These are phyloP conservation scores for Drosophila nr. perissopoda DNA, from an alignment of 2,888 invertebrate genomes.

Conservation along the genomic window DNA sequence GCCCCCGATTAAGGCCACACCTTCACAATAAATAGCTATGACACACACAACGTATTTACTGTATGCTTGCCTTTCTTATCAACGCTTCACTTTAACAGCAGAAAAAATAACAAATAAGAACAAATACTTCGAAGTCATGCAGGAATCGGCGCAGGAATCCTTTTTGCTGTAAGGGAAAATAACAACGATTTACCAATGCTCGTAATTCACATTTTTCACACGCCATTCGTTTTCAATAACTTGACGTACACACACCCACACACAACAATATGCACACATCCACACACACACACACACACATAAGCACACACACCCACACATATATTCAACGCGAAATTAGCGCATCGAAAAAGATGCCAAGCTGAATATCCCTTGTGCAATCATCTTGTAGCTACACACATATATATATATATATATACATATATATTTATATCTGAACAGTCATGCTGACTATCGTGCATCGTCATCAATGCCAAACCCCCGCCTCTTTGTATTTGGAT, in stretches of 20 bases:
- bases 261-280: not conserved
- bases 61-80: conserved; percentile 37
- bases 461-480: conserved; percentile 48
- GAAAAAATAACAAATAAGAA: conserved; percentile 16
- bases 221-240: conserved; percentile 80
- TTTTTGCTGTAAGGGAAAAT: conserved; percentile 15
- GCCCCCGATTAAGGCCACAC: not conserved
- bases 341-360: conserved; percentile 55
- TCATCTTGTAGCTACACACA: not conserved
- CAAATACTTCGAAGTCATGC: conserved; percentile 47
- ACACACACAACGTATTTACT: conserved; percentile 5
- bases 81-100: conserved; percentile 17
- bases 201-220: conserved; percentile 74
- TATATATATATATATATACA: conserved; percentile 14
- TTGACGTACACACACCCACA: conserved; percentile 25
- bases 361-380: conserved; percentile 44
- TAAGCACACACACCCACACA: not conserved
- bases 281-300: conserved; percentile 8
- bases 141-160: conserved; percentile 24
- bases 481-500: not conserved
- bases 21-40: conserved; percentile 10
- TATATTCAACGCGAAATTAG: conserved; percentile 60
- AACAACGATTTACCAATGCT: conserved; percentile 38
- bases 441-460: conserved; percentile 71
- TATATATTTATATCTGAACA: conserved; percentile 40